Evolutionary conservation across 2,113 vertebrate genomes (phyloP).

Genomic region (Chrysochloris asiatica): DNA sequence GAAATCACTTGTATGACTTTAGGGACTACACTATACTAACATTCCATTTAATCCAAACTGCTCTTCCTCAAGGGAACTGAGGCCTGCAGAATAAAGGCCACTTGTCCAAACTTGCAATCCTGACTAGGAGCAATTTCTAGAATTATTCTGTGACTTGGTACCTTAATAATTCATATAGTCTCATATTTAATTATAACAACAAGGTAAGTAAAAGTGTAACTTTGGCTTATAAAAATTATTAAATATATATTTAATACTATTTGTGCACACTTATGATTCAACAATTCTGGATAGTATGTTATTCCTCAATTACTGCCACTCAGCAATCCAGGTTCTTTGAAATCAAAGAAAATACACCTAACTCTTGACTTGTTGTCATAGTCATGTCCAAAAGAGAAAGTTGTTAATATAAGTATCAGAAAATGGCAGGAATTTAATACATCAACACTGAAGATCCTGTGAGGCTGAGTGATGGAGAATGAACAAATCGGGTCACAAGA

Average conservation of each 20-base stretch:
- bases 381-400: too few species aligned
- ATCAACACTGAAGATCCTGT: not conserved
- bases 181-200: not conserved
- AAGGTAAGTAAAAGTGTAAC: not conserved
- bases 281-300: not conserved
- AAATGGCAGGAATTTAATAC: not conserved
- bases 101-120: not conserved
- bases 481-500: too few species aligned
- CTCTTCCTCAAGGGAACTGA: not conserved
- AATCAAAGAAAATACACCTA: not conserved
- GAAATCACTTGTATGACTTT: not conserved
- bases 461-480: too few species aligned
- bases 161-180: not conserved
- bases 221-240: constrained; percentile 11
- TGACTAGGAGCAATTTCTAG: not conserved
- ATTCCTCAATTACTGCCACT: not conserved
- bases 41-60: not conserved
- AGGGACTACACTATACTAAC: not conserved
- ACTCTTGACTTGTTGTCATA: too few species aligned
- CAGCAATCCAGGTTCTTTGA: not conserved
- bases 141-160: not conserved
- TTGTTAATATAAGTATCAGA: not conserved
- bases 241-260: not conserved
- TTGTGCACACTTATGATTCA: not conserved
- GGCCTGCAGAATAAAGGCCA: not conserved